Evolutionary conservation across 1,140 invertebrate genomes (phyloP), one percentile per base, ranked within the genome.

Genomic region (Cydia fagiglandana): DNA sequence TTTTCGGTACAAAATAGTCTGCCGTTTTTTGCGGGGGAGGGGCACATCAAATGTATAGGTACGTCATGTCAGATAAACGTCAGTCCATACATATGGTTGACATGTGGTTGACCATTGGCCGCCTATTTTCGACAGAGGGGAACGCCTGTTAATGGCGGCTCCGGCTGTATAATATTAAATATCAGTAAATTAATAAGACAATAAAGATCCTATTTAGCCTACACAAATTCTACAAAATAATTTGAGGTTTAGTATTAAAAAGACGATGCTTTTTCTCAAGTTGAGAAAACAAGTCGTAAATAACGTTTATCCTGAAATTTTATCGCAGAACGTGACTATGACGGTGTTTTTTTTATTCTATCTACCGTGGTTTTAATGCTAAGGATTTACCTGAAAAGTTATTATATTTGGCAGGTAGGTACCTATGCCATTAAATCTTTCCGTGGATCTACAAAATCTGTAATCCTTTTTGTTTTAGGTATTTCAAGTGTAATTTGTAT

Each of bases 241-340:
- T 64, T 64, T 20, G 30, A 41, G 61, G n/a, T 68, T 74, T 30
- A 75, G 34, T 70, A 75, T 10, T 70, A 15, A n/a, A 41, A 70
- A 70, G 38, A 75, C 47, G 61, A 76, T 73, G 9, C 34, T 76
- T 76, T 61, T 50, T 64, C 73, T 76, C 64, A 64, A 73, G 53
- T 73, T 50, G 56, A 15, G 70, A 76, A 64, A 73, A 73, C 47
- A 73, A 74, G 73, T 38, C 64, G 73, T 77, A 77, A 77, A 77
- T 77, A 66, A 74, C 53, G 56, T 77, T 77, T 74, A 74, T 74
- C 38, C 64, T 45, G 73, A 45, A 74, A 34, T 74, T 77, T 74
- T 74, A 77, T 74, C 61, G 61, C 73, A 68, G 45, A 61, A 77
- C 76, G 73, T 77, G 73, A 77, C 76, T 74, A 70, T 74, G 73